phyloP scores from a whole-genome alignment of 2,888 invertebrate species.

The Caprella mutica region DNA sequence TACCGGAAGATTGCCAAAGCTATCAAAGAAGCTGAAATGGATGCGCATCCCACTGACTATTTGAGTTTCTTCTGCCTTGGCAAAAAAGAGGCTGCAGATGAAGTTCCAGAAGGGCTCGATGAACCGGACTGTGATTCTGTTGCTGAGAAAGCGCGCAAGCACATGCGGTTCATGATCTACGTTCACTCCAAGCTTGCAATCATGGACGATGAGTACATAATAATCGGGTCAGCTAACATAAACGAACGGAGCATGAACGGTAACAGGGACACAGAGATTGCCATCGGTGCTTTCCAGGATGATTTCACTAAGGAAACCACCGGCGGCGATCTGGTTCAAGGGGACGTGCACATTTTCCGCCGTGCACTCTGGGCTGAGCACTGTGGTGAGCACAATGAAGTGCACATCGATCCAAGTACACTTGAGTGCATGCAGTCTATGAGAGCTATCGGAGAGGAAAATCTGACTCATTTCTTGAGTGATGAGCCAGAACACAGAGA shows the following conservation, averaged over 20 bases:
- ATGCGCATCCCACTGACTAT: conserved; percentile 34
- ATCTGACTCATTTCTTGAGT: conserved; percentile 23
- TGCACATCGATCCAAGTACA: conserved; percentile 19
- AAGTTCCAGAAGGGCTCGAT: conserved; percentile 32
- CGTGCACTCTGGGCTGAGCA: conserved; percentile 35
- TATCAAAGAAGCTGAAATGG: conserved; percentile 19
- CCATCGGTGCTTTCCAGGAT: conserved; percentile 32
- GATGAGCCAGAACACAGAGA: conserved; percentile 29
- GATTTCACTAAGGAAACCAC: conserved; percentile 25
- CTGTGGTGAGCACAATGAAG: conserved; percentile 26
- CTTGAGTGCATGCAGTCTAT: conserved; percentile 28
- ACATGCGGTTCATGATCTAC: conserved; percentile 34
- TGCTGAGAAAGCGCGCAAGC: conserved; percentile 23
- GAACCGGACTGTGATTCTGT: conserved; percentile 26
- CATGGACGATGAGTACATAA: conserved; percentile 34
- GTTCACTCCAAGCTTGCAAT: conserved; percentile 35
- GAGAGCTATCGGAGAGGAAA: conserved; percentile 17
- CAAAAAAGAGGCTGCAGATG: conserved; percentile 33
- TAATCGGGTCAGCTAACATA: conserved; percentile 34
- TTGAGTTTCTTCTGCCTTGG: conserved; percentile 34
- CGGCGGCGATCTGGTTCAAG: conserved; percentile 22
- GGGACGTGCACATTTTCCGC: conserved; percentile 32
- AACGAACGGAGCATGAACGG: conserved; percentile 35
- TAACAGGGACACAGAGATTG: conserved; percentile 35
- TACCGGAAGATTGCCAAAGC: conserved; percentile 31